Base-by-base conservation (phyloP, 2,888 invertebrate species). In the Galeopsomyia nigrocyanea region DNA sequence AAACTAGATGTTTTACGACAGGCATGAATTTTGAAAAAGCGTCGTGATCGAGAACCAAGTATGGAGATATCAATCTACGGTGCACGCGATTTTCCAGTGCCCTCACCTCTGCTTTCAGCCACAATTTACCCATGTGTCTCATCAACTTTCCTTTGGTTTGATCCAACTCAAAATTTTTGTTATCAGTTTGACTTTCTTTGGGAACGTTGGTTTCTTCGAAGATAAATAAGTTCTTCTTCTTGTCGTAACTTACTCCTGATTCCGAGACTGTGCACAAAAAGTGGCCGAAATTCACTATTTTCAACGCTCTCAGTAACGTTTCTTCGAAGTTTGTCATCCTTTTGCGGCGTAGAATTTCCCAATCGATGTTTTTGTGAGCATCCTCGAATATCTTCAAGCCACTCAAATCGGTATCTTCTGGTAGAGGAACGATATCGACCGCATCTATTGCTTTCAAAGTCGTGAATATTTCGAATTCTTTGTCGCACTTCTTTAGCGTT, bases 41-140 rank as follows among this genome's bases (percentile, higher is more conserved):
- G 75, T 93, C 92, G 0, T 94, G 91, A 87, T 97, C 97, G 1
- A 96, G 90, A n/a, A 96, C 95, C 53, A 97, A 89, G 82, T 96
- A 94, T 0, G 96, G 95, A 0, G 96, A 95, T 81, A 93, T 90
- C 1, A 91, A 84, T 73, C 82, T 83, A 5, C 88, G 86, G 73
- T 89, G 89, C 16, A 93, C 91, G 79, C 92, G 90, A 77, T 89
- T 93, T 87, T 97, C 97, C 76, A 97, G 87, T 76, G 95, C 94
- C 57, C 92, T 91, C 19, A 97, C 96, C 85, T 95, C 96, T 7
- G 95, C 94, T 79, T 92, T 92, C 68, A 98, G 88, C 94, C 97
- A 96, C 71, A 97, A 88, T 79, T 94, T 94, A 2, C 97, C 97
- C 91, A 97, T 94, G 66, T 95, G 92, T 75, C 92, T 90, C 90